Evolutionary conservation across 2,797 vertebrate species (phyloP).

Genomic region (Gymnopithys bicolor): DNA sequence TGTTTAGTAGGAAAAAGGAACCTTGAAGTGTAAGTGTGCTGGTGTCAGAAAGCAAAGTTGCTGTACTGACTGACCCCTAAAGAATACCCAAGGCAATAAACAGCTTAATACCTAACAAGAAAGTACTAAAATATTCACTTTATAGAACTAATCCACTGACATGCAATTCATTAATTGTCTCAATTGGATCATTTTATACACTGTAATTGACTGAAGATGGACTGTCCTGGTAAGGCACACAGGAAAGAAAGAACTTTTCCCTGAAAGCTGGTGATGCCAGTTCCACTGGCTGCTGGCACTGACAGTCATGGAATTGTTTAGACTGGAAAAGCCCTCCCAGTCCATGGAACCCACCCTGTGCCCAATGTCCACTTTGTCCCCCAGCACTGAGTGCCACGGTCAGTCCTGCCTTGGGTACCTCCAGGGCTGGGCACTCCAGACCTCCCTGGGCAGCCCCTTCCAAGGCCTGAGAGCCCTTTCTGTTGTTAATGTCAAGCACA

Average conservation of each 20-base stretch:
- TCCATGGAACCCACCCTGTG: background rate
- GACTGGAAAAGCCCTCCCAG: background rate
- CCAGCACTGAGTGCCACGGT: background rate
- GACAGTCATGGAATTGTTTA: background rate
- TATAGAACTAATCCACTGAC: background rate
- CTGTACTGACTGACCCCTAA: background rate
- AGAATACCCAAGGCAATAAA: background rate
- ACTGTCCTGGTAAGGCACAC: background rate
- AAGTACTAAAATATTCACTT: slow-evolving; percentile 2
- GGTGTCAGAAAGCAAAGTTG: background rate
- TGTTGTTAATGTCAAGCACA: background rate
- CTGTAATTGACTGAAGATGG: background rate
- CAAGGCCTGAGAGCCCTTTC: background rate
- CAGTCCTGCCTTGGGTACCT: rapidly evolving
- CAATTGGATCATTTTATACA: slow-evolving; percentile 23
- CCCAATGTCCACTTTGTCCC: background rate
- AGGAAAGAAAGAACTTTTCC: background rate
- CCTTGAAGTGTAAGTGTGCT: background rate
- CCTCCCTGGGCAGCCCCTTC: background rate
- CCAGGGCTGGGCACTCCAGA: background rate
- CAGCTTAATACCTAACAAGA: background rate
- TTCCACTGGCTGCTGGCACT: background rate
- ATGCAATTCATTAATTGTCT: background rate
- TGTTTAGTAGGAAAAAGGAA: background rate
- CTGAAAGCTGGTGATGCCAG: background rate